These are phyloP conservation scores for Pseudococcus jackbeardsleyi DNA, from an alignment of 2,888 invertebrate genomes.

Conservation along the genomic window DNA sequence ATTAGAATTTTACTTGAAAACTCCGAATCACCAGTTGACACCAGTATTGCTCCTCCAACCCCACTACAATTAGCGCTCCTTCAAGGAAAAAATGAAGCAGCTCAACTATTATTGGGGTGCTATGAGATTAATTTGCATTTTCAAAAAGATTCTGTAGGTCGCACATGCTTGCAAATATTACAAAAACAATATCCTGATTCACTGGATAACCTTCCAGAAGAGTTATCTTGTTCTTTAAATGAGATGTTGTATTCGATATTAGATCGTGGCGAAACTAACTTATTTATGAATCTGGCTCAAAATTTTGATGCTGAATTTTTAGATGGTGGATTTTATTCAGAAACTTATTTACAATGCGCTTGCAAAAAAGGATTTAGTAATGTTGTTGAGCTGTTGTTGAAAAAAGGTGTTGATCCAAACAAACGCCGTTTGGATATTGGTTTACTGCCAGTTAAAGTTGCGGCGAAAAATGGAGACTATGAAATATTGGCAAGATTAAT, in stretches of 20 bases:
- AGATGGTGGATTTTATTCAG: neutral
- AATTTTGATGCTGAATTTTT: neutral
- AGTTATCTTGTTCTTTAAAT: constrained; percentile 69
- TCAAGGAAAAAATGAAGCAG: neutral
- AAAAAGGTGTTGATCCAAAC: constrained; percentile 71
- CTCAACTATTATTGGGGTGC: neutral
- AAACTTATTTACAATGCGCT: neutral
- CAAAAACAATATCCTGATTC: constrained; percentile 73
- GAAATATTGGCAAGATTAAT: no score
- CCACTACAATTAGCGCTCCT: neutral
- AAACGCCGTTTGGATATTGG: constrained; percentile 77
- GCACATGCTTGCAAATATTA: constrained; percentile 75
- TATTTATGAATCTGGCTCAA: neutral
- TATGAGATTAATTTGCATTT: constrained; percentile 73
- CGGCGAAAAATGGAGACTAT: constrained; percentile 75
- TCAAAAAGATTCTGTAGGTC: constrained; percentile 73
- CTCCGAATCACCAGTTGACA: neutral
- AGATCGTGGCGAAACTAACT: neutral
- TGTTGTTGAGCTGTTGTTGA: neutral
- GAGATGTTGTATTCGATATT: constrained; percentile 2
- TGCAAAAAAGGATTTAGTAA: neutral
- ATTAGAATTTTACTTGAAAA: no score
- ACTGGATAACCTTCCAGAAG: neutral
- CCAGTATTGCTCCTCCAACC: no score
- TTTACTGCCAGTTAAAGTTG: constrained; percentile 71